Conservation (phyloP, 2,113 vertebrate species). For the Zeus faber region DNA sequence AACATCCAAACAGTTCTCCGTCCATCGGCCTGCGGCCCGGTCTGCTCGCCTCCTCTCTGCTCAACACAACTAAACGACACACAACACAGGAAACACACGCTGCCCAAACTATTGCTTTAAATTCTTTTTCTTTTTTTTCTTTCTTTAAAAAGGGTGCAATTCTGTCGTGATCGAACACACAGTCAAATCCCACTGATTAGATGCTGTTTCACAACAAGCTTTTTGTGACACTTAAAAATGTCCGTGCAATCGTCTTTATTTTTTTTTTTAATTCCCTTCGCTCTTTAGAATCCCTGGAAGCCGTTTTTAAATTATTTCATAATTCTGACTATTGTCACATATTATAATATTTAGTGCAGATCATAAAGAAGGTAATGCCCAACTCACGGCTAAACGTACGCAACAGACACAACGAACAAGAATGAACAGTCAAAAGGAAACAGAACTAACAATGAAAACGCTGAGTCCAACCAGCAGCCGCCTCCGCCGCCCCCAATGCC, state of each 20-base stretch:
- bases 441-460: constrained; percentile 59
- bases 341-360: constrained; percentile 92
- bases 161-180: constrained; percentile 84
- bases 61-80: constrained; percentile 85
- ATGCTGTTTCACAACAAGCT: constrained; percentile 81
- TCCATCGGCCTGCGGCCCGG: constrained; percentile 68
- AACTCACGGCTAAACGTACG: constrained; percentile 87
- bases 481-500: constrained; percentile 83
- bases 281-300: constrained; percentile 91
- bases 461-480: constrained; percentile 66
- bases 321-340: constrained; percentile 60
- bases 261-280: constrained; percentile 82
- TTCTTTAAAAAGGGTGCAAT: constrained; percentile 92
- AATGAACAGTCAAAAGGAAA: no score
- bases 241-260: constrained; percentile 86
- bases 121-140: constrained; percentile 78
- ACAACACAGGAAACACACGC: constrained; percentile 84
- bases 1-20: constrained; percentile 95
- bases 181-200: constrained; percentile 90
- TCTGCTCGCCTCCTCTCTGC: constrained; percentile 39
- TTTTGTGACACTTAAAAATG: constrained; percentile 92
- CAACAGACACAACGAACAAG: background rate
- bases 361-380: constrained; percentile 97
- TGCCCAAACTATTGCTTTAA: constrained; percentile 99
- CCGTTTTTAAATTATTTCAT: constrained; percentile 77